phyloP scores from a whole-genome alignment of 2,113 vertebrate species.

The Cyanoderma ruficeps region DNA sequence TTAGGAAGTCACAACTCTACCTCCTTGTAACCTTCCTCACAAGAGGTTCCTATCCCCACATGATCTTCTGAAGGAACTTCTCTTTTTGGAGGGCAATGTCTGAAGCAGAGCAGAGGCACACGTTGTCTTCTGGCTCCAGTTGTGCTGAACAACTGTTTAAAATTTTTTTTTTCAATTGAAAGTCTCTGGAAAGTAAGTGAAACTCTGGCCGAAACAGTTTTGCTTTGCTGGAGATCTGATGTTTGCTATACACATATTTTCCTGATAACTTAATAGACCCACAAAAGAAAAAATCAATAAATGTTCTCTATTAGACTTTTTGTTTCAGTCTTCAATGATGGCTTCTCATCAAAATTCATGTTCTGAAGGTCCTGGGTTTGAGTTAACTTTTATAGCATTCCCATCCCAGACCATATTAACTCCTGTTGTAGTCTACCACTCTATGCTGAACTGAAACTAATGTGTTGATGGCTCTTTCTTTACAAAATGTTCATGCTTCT shows the following conservation, averaged over 20 bases:
- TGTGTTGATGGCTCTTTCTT: background rate
- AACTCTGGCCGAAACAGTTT: background rate
- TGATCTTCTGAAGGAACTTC: background rate
- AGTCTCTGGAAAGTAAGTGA: background rate
- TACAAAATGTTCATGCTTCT: background rate
- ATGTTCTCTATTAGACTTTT: background rate
- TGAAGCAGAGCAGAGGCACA: background rate
- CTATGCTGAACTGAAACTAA: background rate
- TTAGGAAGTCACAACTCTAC: background rate
- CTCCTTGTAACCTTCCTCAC: background rate
- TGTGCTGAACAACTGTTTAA: background rate
- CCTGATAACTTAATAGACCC: background rate
- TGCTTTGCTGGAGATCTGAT: background rate
- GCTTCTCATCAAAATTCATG: background rate
- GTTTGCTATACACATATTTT: background rate
- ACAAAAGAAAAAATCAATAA: background rate
- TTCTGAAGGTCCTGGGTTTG: background rate
- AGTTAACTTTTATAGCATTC: background rate
- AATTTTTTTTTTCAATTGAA: background rate
- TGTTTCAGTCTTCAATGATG: background rate
- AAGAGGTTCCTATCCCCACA: accelerated
- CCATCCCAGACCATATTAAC: background rate
- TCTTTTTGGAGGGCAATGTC: background rate
- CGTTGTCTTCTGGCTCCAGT: accelerated
- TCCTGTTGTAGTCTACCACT: background rate